These are phyloP conservation scores for Tetragonula carbonaria DNA, from an alignment of 2,888 invertebrate species.

Conservation along the genomic window DNA sequence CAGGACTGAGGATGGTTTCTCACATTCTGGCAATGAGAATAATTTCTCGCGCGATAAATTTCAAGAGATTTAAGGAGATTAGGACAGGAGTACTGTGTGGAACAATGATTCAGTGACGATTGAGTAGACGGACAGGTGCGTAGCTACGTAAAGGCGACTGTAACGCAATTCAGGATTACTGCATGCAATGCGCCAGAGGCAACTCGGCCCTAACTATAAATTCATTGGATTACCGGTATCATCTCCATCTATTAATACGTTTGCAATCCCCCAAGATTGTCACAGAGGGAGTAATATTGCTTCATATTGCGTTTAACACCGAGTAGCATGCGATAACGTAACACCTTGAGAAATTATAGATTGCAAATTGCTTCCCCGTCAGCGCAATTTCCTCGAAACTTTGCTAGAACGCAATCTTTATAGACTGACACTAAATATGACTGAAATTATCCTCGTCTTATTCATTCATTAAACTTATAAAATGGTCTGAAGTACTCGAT, in stretches of 20 bases:
- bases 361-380: neutral
- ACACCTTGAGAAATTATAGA: conserved; percentile 9
- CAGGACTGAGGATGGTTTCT: neutral
- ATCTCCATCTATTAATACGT: conserved; percentile 40
- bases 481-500: too few relatives aligned
- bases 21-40: neutral
- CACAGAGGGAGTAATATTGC: conserved; percentile 15
- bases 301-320: conserved; percentile 9
- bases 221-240: conserved; percentile 38
- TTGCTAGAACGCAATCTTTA: too few relatives aligned
- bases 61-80: neutral
- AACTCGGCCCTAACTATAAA: conserved; percentile 31
- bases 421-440: too few relatives aligned
- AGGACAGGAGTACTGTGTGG: too few relatives aligned
- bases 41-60: neutral
- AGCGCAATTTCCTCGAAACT: too few relatives aligned
- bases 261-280: conserved; percentile 36
- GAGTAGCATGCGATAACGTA: neutral
- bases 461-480: too few relatives aligned
- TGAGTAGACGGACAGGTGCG: conserved; percentile 21
- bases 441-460: too few relatives aligned
- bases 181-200: conserved; percentile 11
- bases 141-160: neutral
- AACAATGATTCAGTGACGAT: neutral
- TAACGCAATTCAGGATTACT: conserved; percentile 32